phyloP scores from a whole-genome alignment of 2,113 vertebrate species.

The Lipotes vexillifer region DNA sequence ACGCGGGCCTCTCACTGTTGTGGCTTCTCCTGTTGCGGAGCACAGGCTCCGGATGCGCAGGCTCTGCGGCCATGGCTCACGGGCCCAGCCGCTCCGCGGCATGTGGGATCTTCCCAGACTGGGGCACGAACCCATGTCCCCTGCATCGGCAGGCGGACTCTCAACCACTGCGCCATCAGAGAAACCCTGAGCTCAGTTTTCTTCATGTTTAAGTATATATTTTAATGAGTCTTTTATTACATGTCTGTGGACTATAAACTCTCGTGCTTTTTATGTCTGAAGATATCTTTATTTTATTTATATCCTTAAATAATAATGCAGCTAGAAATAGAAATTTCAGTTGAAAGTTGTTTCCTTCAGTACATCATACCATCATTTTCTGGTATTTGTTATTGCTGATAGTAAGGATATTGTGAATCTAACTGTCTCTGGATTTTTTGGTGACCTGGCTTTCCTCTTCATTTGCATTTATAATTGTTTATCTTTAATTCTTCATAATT shows the following conservation, averaged over 20 bases:
- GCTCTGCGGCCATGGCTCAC: too few relatives aligned
- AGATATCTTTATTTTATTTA: background rate
- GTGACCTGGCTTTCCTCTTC: background rate
- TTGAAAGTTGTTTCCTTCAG: background rate
- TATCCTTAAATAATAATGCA: background rate
- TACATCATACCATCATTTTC: background rate
- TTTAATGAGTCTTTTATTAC: background rate
- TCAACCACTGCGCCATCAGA: too few relatives aligned
- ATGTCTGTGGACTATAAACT: background rate
- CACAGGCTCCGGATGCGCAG: too few relatives aligned
- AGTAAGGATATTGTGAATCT: background rate
- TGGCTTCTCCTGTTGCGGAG: too few relatives aligned
- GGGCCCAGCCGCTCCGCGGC: too few relatives aligned
- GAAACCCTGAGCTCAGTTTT: background rate
- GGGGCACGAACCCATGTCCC: too few relatives aligned
- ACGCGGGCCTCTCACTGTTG: too few relatives aligned
- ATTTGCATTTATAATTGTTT: background rate
- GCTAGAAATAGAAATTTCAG: background rate
- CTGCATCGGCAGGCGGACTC: too few relatives aligned
- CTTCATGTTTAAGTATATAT: background rate
- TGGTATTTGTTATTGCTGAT: background rate
- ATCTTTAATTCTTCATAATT: background rate
- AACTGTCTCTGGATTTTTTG: background rate
- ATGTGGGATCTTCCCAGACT: too few relatives aligned
- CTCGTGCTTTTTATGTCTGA: background rate